These are phyloP conservation scores for Nycticryphes semicollaris DNA, from an alignment of 2,113 vertebrate species.

Conservation along the genomic window DNA sequence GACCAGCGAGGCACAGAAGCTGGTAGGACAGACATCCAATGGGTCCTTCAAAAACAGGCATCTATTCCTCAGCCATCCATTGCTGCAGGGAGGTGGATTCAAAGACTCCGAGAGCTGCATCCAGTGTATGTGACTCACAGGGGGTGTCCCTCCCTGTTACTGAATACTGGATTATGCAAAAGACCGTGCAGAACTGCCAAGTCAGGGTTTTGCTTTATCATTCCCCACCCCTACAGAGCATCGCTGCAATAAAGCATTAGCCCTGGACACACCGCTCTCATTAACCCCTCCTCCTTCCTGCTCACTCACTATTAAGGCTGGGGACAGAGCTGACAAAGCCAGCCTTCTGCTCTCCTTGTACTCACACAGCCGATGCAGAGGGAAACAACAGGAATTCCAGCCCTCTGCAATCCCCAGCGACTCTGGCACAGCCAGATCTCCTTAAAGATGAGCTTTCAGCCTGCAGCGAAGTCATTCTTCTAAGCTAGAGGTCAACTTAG, in stretches of 20 bases:
- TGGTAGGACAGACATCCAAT: not conserved
- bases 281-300: not conserved
- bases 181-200: not conserved
- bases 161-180: conserved; percentile 41
- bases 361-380: not conserved
- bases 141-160: not conserved
- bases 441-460: not conserved
- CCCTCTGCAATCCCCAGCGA: not conserved
- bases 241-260: not conserved
- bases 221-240: conserved; percentile 1
- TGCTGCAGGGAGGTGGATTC: not conserved
- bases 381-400: not conserved
- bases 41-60: not conserved
- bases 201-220: conserved; percentile 42
- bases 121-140: not conserved
- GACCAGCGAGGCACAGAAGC: not conserved
- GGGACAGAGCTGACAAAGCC: not conserved
- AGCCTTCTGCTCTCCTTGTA: not conserved
- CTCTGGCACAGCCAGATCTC: not conserved
- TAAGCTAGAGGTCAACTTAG: not conserved
- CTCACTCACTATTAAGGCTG: not conserved
- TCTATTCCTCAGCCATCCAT: not conserved
- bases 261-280: not conserved
- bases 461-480: not conserved
- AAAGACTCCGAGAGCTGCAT: not conserved